Evolutionary conservation across 2,888 invertebrate genomes (phyloP).

Genomic region (Troides oblongomaculatus): DNA sequence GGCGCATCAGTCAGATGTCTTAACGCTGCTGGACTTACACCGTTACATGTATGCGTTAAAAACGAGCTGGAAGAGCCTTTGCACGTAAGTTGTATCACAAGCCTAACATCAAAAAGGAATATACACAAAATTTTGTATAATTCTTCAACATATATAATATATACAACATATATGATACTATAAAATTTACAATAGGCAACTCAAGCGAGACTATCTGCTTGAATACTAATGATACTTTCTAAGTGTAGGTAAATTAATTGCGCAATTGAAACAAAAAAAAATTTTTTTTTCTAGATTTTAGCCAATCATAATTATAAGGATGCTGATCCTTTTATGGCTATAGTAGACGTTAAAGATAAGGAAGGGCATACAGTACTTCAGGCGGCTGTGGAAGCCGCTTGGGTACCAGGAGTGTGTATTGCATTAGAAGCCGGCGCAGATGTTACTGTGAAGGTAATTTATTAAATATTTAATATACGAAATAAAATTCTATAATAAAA

Average conservation of each 20-base stretch:
- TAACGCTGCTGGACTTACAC: conserved; percentile 69
- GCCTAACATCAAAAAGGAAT: background rate
- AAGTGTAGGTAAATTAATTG: background rate
- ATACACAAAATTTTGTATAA: too few relatives aligned
- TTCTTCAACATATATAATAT: too few relatives aligned
- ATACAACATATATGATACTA: too few relatives aligned
- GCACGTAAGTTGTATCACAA: conserved; percentile 45
- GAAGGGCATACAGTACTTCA: conserved; percentile 77
- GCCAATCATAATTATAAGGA: conserved; percentile 61
- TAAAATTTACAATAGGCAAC: too few relatives aligned
- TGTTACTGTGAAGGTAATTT: conserved; percentile 62
- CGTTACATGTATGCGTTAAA: conserved; percentile 74
- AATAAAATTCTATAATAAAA: too few relatives aligned
- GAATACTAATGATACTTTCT: too few relatives aligned
- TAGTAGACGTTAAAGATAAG: conserved; percentile 70
- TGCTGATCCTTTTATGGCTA: conserved; percentile 58
- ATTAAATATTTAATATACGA: background rate
- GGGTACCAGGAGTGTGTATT: conserved; percentile 75
- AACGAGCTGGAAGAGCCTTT: conserved; percentile 65
- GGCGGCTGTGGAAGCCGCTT: conserved; percentile 70
- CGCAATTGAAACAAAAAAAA: background rate
- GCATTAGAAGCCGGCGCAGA: conserved; percentile 77
- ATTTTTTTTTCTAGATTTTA: conserved; percentile 47
- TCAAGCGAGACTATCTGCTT: too few relatives aligned
- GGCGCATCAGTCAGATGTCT: conserved; percentile 64